phyloP scores from a whole-genome alignment of 2,888 invertebrate species.

The Cyaniris semiargus region DNA sequence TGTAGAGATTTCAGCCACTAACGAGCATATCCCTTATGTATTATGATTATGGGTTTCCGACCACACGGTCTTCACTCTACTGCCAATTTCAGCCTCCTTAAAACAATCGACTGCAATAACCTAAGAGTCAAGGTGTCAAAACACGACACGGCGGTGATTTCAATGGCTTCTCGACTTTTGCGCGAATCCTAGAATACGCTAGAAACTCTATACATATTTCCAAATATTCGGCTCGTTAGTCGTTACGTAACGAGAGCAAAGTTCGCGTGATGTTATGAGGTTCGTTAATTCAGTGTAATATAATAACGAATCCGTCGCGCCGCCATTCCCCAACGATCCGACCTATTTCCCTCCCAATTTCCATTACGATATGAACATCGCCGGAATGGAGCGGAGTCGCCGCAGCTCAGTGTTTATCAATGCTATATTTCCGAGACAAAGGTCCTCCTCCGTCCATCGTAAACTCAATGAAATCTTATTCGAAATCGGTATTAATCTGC shows the following conservation, averaged over 20 bases:
- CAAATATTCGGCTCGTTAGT: not conserved
- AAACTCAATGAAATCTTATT: not conserved
- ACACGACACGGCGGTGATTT: not conserved
- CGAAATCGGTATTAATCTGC: not conserved
- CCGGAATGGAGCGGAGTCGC: not conserved
- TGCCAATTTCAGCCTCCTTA: not conserved
- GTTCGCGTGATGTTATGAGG: not conserved
- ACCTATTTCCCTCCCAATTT: constrained; percentile 7
- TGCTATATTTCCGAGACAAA: not conserved
- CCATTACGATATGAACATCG: not conserved
- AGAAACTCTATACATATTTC: not conserved
- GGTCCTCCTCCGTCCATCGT: not conserved
- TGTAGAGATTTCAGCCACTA: not conserved
- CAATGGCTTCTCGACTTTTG: not conserved
- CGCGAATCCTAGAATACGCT: not conserved
- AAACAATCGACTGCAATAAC: not conserved
- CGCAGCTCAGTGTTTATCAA: not conserved
- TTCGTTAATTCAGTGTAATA: constrained; percentile 8
- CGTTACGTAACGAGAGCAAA: not conserved
- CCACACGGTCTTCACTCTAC: not conserved
- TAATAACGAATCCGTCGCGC: not conserved
- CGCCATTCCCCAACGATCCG: not conserved
- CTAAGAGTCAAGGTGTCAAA: too few relatives aligned
- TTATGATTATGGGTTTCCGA: too few relatives aligned
- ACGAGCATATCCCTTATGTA: constrained; percentile 3